Percentiles rank a stretch among this genome's conserved stretches.
These are phyloP conservation scores for Patella caerulea DNA, from an alignment of 2,888 invertebrate species.

Conservation along the genomic window DNA sequence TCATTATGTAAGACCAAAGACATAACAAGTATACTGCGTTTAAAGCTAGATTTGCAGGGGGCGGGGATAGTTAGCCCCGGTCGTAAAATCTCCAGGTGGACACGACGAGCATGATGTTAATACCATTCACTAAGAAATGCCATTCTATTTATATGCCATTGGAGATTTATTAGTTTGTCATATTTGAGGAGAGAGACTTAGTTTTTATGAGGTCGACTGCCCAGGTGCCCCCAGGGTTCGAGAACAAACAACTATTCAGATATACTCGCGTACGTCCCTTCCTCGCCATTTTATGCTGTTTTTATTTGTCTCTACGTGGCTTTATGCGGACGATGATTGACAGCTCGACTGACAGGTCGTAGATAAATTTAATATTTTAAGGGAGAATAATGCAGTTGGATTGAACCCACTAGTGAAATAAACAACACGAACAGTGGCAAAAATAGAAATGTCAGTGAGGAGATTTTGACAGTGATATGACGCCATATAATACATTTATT, in stretches of 20 bases:
- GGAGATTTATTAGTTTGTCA: constrained; percentile 4
- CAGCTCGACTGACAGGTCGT: too few species aligned
- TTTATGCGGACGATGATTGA: too few species aligned
- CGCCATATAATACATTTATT: too few species aligned
- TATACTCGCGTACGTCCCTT: constrained; percentile 1
- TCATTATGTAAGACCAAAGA: constrained; percentile 1
- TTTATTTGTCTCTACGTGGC: neutral
- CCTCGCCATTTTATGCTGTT: neutral
- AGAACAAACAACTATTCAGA: neutral
- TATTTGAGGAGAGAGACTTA: neutral
- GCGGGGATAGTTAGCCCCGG: neutral
- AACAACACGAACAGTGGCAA: too few species aligned
- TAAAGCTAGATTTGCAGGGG: neutral
- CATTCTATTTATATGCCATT: constrained; percentile 5
- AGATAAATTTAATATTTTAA: too few species aligned
- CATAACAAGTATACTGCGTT: neutral
- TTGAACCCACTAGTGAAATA: too few species aligned
- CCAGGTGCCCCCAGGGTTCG: neutral
- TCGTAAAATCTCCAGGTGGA: neutral
- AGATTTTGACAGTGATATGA: too few species aligned
- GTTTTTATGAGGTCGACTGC: constrained; percentile 6
- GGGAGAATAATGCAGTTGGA: too few species aligned
- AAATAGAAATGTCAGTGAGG: too few species aligned
- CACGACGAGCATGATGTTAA: neutral
- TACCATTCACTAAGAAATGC: neutral